Conservation (phyloP, 2,888 invertebrate genomes). For the Xestia c-nigrum region DNA sequence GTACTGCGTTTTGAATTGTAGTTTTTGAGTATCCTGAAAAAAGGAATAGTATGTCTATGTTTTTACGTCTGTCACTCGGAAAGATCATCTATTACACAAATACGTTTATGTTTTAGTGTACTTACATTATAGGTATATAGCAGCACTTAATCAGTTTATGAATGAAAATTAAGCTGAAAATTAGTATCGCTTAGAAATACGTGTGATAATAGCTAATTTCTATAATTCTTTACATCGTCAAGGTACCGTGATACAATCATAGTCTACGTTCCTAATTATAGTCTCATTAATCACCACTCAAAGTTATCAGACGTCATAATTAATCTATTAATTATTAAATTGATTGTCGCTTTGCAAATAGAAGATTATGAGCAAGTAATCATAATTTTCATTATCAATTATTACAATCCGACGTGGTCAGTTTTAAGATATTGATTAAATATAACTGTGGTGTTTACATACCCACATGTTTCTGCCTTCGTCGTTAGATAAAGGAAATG, state of each 20-base stretch:
- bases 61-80: too few relatives aligned
- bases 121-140: not conserved
- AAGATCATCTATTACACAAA: not conserved
- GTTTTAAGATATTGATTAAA: conserved; percentile 10
- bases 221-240: not conserved
- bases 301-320: conserved; percentile 6
- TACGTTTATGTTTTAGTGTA: not conserved
- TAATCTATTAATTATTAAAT: conserved; percentile 27
- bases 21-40: too few relatives aligned
- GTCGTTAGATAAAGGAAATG: not conserved
- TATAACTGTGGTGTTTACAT: conserved; percentile 4
- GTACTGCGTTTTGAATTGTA: too few relatives aligned
- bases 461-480: not conserved
- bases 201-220: not conserved
- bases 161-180: not conserved
- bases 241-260: not conserved
- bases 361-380: conserved; percentile 41
- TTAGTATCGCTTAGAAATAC: not conserved
- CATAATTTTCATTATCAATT: conserved; percentile 26
- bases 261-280: not conserved
- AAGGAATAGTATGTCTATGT: too few relatives aligned
- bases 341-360: conserved; percentile 27
- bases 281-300: not conserved
- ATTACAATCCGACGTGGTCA: conserved; percentile 4
- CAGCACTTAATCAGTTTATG: not conserved